Evolutionary conservation across 2,888 invertebrate genomes (phyloP), one percentile per base, ranked within the genome.

Genomic region (Aspidiotus destructor): DNA sequence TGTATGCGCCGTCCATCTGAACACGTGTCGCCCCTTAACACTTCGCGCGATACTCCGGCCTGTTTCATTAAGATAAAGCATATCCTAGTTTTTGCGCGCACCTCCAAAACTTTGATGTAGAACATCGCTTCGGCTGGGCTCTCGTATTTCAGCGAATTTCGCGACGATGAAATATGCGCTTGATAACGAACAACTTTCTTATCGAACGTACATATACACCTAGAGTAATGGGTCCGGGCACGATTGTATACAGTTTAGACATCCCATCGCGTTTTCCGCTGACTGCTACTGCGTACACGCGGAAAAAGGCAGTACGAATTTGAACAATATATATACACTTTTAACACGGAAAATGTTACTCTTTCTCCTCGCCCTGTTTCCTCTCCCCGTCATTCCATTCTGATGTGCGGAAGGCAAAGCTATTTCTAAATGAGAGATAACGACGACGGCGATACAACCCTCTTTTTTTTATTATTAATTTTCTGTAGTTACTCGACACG

Each of bases 31-130:
- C 67, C 67, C 67, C 67, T 67, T 58, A 67, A 67, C 60, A 48
- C 57, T 67, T 67, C 67, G 67, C 67, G 60, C 67, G 58, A 58
- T 28, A 58, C 52, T 53, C 63, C 48, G 16, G 67, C 58, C 67
- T 67, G 67, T 67, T 67, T 67, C 67, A 67, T 67, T 67, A 67
- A 67, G 67, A 67, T 67, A 67, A 67, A 65, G 64, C 58, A 40
- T 28, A 17, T 28, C 58, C 28, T 11, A 40, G 28, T 28, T 58
- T 58, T 58, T 10, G 13, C 40, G 10, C 58, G 11, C 40, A 8
- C 40, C 28, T 28, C 28, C 55, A 13, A 9, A 17, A 48, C 10
- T 48, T 11, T 1, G 6, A 48, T 3, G 48, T n/a, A n/a, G n/a
- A 13, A 8, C 58, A 40, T 28, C 28, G 17, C 9, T 28, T 2